Evolutionary conservation across 2,113 vertebrate species (phyloP), one percentile per base, ranked within the genome.

Genomic region (Numida meleagris): DNA sequence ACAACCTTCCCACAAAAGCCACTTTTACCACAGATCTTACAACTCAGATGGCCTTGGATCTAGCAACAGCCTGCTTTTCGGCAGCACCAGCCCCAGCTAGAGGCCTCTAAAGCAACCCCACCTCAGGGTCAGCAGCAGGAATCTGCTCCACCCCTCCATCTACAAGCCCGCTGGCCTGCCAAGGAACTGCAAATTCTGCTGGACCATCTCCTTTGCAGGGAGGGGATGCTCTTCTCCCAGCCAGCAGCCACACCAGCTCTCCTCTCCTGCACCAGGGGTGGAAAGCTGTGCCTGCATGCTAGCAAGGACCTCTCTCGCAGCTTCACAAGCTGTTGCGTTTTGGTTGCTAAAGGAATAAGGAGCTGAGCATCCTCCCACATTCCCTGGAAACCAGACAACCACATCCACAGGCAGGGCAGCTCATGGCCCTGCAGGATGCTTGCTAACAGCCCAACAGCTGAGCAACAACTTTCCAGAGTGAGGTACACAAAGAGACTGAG

Each of bases 31-130:
- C 40, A 87, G 46, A 50, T 71, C 1, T 63, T n/a, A 40, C 0
- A 5, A 66, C 51, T 29, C 14, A 4, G 15, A 2, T 31, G 45
- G 51, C 70, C 63, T 61, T 1, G 0, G n/a, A 75, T 55, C 34
- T 55, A 34, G 38, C 70, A 75, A 79, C 66, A 78, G 43, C 0
- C 6, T 12, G 19, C 1, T 9, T 43, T 50, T 19, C 19, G 31
- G 23, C 61, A 58, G 45, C n/a, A 48, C 23, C n/a, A 59, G 9
- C 9, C 14, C 7, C 27, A 59, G 1, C 23, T 17, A 27, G 48
- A 78, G 40, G 34, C 55, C 45, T 40, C 46, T 63, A 25, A 90
- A 82, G 51, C 4, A 48, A 79, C 55, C 74, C 77, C 42, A 61
- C 20, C 31, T 70, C 50, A 40, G 57, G 15, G 50, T 50, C 43